Conservation (phyloP, 2,113 vertebrate genomes). For the Poicephalus meyeri region DNA sequence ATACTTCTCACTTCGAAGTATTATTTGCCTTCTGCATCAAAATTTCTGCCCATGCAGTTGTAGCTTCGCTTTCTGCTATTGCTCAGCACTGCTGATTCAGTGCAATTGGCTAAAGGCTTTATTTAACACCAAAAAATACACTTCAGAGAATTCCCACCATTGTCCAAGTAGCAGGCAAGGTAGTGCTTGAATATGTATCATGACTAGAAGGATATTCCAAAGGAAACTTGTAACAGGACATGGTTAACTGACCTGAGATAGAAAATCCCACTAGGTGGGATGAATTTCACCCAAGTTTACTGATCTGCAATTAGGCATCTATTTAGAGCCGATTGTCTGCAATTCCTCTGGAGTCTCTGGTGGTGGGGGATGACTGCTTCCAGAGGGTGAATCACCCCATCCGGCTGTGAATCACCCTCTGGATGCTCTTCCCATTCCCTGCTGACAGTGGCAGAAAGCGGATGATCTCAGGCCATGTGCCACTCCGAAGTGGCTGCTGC, state of each 20-base stretch:
- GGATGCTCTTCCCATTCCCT: background rate
- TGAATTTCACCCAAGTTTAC: background rate
- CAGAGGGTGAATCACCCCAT: background rate
- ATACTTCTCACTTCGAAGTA: constrained; percentile 65
- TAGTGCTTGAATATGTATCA: background rate
- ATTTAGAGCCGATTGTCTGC: background rate
- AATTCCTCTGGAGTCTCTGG: background rate
- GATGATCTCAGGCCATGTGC: background rate
- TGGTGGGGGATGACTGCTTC: background rate
- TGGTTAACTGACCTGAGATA: background rate
- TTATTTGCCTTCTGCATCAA: constrained; percentile 44
- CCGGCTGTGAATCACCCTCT: background rate
- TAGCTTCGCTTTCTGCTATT: constrained; percentile 10
- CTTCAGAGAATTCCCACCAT: background rate
- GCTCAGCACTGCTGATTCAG: background rate
- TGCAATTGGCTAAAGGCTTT: background rate
- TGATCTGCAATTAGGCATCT: background rate
- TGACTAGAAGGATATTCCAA: background rate
- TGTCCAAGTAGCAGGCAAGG: background rate
- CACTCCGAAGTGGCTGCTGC: background rate
- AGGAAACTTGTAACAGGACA: background rate
- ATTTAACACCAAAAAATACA: background rate
- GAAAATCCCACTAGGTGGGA: background rate
- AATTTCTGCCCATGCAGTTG: background rate
- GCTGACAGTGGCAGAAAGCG: background rate